phyloP scores from a whole-genome alignment of 2,113 vertebrate genomes.

The Clupea harengus region DNA sequence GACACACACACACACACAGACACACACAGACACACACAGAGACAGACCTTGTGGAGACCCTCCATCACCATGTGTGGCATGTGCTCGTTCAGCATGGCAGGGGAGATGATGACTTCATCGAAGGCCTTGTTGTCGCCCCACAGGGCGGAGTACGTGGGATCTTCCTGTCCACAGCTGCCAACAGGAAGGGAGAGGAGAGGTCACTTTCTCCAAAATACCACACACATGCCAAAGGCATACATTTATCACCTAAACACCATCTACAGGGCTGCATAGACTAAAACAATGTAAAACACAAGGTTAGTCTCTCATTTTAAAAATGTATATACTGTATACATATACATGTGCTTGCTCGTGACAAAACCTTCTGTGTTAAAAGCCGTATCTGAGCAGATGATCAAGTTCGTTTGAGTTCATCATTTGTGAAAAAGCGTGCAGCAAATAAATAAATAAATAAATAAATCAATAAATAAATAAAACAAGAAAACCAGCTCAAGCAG shows the following conservation, averaged over 20 bases:
- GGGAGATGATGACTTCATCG: constrained; percentile 97
- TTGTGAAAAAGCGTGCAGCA: not conserved
- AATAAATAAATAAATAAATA: no score
- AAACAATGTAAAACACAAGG: not conserved
- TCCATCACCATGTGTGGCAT: constrained; percentile 97
- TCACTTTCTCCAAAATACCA: not conserved
- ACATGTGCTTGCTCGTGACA: not conserved
- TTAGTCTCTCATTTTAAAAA: not conserved
- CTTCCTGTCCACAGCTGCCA: constrained; percentile 91
- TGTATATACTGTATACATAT: not conserved
- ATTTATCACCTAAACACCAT: not conserved
- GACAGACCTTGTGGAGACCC: constrained; percentile 91
- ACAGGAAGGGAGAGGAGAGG: constrained; percentile 25
- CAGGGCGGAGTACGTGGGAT: constrained; percentile 96
- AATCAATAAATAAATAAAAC: not conserved
- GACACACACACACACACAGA: constrained; percentile 10
- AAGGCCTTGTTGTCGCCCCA: constrained; percentile 99
- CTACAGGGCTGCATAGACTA: not conserved
- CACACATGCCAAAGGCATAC: not conserved
- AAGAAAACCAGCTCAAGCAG: not conserved
- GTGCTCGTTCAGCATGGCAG: constrained; percentile 97
- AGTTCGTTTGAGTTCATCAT: not conserved
- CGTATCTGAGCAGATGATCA: not conserved
- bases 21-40: constrained; percentile 13
- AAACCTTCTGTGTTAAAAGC: not conserved